phyloP scores from a whole-genome alignment of 23 tunicate genomes.

The Oikopleura dioica region DNA sequence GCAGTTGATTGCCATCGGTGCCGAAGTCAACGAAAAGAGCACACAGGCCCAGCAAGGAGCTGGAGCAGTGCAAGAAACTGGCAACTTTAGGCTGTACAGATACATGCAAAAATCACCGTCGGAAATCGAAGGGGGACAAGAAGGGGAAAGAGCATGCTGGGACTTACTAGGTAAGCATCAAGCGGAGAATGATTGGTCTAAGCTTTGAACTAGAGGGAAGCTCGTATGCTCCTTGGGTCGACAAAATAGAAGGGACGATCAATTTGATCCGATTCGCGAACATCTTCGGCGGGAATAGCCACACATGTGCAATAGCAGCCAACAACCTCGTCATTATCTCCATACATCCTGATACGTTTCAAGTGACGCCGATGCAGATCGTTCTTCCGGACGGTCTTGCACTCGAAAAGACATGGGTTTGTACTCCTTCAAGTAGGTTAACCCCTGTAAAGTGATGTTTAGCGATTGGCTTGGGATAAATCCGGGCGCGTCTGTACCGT shows the following conservation, averaged over 20 bases:
- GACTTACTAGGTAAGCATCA: background rate
- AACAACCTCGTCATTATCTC: background rate
- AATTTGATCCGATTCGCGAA: background rate
- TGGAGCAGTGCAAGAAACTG: background rate
- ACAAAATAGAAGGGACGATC: background rate
- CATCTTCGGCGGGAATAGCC: background rate
- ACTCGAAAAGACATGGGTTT: background rate
- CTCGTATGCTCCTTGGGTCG: too few species aligned
- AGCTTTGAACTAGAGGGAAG: too few species aligned
- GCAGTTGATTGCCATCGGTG: background rate
- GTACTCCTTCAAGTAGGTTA: too few species aligned
- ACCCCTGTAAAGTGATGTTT: too few species aligned
- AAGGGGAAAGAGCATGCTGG: background rate
- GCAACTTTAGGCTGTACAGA: background rate
- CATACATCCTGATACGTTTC: background rate
- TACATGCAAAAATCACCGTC: background rate
- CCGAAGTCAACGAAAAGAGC: background rate
- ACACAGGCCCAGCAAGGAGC: too few species aligned
- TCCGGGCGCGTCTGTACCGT: too few species aligned
- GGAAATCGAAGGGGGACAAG: background rate
- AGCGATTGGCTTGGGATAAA: too few species aligned
- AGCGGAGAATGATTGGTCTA: too few species aligned
- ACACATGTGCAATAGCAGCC: constrained; percentile 2
- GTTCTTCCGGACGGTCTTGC: background rate
- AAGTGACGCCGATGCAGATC: background rate